These are phyloP conservation scores for Dermochelys coriacea DNA, from an alignment of 2,797 vertebrate genomes.

Conservation along the genomic window DNA sequence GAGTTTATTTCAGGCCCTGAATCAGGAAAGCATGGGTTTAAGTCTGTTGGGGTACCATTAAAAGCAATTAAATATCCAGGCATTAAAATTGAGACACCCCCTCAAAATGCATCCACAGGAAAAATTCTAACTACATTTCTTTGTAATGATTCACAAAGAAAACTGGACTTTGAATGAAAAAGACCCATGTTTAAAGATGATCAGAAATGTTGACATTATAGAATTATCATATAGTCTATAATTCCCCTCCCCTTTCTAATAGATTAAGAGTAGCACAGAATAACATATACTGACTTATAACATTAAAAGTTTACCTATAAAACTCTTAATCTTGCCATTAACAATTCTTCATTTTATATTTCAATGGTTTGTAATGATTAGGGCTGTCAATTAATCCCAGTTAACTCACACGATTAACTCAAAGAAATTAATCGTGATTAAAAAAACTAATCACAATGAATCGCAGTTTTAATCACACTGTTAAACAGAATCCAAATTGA, in stretches of 20 bases:
- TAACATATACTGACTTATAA: no score
- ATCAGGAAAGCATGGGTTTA: conserved; percentile 9
- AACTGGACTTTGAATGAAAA: background rate
- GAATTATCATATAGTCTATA: background rate
- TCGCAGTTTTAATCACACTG: no score
- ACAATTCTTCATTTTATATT: no score
- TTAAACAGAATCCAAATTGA: no score
- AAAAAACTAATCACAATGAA: no score
- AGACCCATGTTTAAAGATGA: background rate
- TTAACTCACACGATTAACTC: no score
- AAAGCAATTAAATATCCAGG: background rate
- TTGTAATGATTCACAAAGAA: background rate
- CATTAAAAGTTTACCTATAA: no score
- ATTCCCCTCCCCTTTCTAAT: background rate
- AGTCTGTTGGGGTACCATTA: background rate
- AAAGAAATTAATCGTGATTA: no score
- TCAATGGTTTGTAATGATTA: no score
- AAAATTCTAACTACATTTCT: background rate
- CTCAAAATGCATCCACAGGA: background rate
- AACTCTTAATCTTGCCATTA: no score
- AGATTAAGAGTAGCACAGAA: background rate
- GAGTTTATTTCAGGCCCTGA: conserved; percentile 35
- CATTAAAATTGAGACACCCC: background rate
- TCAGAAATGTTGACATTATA: background rate
- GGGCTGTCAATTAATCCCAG: no score